Conservation (phyloP, 2,797 vertebrate species). For the Heterohyrax brucei region DNA sequence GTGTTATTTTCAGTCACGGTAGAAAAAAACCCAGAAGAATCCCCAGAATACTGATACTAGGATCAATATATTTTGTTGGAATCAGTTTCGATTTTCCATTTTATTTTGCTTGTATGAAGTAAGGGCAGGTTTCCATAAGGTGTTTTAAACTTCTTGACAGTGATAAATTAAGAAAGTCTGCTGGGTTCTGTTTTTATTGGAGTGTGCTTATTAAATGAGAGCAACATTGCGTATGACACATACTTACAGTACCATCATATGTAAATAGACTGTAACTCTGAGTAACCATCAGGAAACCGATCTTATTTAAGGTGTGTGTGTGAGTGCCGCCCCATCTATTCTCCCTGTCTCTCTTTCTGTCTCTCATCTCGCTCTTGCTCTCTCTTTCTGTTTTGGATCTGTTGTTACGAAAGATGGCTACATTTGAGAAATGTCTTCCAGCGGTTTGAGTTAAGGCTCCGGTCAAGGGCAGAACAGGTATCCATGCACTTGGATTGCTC, state of each 20-base stretch:
- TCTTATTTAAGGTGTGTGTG: slow-evolving; percentile 11
- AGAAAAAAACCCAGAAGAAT: not conserved
- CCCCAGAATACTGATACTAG: accelerated
- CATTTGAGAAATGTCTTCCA: not conserved
- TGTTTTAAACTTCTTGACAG: not conserved
- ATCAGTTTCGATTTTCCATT: slow-evolving; percentile 19
- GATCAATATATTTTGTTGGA: not conserved
- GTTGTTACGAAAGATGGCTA: not conserved
- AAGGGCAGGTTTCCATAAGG: slow-evolving; percentile 13
- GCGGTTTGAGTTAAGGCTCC: not conserved
- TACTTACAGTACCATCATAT: not conserved
- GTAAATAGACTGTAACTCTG: not conserved
- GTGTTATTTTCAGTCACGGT: not conserved
- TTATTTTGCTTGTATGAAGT: slow-evolving; percentile 28
- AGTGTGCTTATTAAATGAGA: slow-evolving; percentile 59
- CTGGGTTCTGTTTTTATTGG: slow-evolving; percentile 40
- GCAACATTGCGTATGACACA: not conserved
- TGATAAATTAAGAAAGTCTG: slow-evolving; percentile 59
- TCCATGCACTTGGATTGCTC: not conserved
- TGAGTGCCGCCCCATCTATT: not conserved
- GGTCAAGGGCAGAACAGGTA: not conserved
- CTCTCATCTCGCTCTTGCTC: not conserved
- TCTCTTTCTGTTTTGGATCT: not conserved
- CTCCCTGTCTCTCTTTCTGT: not conserved
- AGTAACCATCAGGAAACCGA: not conserved